A percentile compares a stretch with the other conserved stretches of the same genome.
phyloP scores from a whole-genome alignment of 2,888 invertebrate genomes.

The Lithophane ornitopus region DNA sequence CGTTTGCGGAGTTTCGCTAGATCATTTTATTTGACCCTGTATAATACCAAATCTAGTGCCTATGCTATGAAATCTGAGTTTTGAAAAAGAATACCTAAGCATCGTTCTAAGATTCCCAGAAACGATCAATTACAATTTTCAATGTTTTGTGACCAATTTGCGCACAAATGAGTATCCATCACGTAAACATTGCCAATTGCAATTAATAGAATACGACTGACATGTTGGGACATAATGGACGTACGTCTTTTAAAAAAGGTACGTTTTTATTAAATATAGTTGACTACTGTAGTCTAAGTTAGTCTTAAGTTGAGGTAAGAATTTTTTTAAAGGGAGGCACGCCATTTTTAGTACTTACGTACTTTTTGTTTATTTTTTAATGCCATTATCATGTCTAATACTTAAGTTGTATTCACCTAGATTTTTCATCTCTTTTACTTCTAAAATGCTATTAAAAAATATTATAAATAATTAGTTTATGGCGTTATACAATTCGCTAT shows the following conservation, averaged over 20 bases:
- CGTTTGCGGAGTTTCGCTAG: too few relatives aligned
- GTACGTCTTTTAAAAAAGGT: neutral
- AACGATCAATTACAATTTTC: too few relatives aligned
- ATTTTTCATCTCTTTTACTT: neutral
- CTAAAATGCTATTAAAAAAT: neutral
- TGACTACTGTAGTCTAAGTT: neutral
- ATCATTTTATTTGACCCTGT: too few relatives aligned
- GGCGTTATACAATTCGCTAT: neutral
- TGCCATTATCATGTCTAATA: neutral
- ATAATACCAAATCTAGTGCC: neutral
- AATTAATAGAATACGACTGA: neutral
- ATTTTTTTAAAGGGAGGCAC: neutral
- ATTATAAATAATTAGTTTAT: neutral
- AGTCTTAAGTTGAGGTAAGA: slow-evolving; percentile 11
- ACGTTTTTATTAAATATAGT: neutral
- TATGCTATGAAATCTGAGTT: neutral
- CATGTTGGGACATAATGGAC: too few relatives aligned
- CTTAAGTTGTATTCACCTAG: neutral
- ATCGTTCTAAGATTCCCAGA: neutral
- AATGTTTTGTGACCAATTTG: too few relatives aligned
- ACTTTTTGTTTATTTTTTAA: neutral
- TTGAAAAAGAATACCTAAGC: neutral
- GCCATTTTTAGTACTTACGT: neutral
- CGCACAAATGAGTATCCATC: too few relatives aligned
- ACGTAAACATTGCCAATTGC: too few relatives aligned